Evolutionary conservation across 2,113 vertebrate genomes (phyloP), one percentile per base, ranked within the genome.

Genomic region (Pygoscelis adeliae): DNA sequence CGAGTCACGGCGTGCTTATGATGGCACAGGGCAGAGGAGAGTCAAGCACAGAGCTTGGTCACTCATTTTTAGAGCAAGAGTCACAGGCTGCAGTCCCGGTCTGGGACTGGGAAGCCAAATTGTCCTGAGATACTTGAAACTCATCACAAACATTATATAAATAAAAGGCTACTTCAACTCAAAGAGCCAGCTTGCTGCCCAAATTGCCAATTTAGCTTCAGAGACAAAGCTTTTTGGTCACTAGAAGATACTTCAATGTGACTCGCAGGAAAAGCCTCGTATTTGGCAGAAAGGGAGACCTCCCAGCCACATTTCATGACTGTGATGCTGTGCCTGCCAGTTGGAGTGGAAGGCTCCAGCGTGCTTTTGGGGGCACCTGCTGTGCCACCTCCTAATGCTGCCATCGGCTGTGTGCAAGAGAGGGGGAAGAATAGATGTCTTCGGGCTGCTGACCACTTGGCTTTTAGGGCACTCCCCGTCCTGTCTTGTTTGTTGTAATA

Each of bases 271-370:
- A n/a, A 6, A 19, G 47, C 62, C 50, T 47, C 36, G 5, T 4
- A 1, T 25, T n/a, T 29, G 47, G 30, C 46, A 53, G 70, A 30
- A 55, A 30, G 46, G 17, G 19, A 66, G 34, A 50, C 21, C 23
- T 76, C 53, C 25, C 69, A 72, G 63, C 10, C 15, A 5, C 0
- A 0, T 36, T 72, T 34, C 11, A 0, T 44, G 38, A 4, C 10
- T 2, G 0, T 34, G 53, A 1, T 72, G 17, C 27, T 56, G 26
- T 67, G 26, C 11, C 27, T 73, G 58, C 61, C 21, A 4, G 47
- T 9, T 42, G n/a, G 29, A 27, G 47, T 15, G 36, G 49, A 34
- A 36, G 70, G 36, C 32, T 84, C 20, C 20, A 32, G 29, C 0
- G 1, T 52, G 49, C 23, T 81, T 47, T 34, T 26, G 40, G 34